These are phyloP conservation scores for Drosophila ezoana DNA, from an alignment of 2,888 invertebrate species.

Conservation along the genomic window DNA sequence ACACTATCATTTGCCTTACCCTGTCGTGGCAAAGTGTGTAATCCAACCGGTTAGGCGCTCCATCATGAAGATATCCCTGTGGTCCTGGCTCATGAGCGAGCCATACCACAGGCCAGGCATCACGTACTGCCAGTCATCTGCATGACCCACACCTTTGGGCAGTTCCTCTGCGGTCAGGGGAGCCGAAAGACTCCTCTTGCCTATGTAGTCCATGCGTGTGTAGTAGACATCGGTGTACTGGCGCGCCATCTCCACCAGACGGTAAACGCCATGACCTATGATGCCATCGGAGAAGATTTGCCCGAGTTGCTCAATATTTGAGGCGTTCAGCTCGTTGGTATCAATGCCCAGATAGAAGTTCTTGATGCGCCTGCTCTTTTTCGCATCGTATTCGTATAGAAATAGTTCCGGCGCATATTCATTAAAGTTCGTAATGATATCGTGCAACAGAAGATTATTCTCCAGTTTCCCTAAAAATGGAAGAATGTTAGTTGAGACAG, in stretches of 20 bases:
- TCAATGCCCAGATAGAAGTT: slow-evolving; percentile 55
- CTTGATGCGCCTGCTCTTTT: slow-evolving; percentile 44
- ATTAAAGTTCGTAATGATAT: slow-evolving; percentile 69
- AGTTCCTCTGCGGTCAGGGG: slow-evolving; percentile 84
- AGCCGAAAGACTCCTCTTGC: slow-evolving; percentile 86
- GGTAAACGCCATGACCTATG: slow-evolving; percentile 87
- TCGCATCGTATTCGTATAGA: slow-evolving; percentile 64
- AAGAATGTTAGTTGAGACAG: not conserved
- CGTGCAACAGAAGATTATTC: slow-evolving; percentile 67
- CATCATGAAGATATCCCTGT: slow-evolving; percentile 84
- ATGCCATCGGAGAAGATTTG: slow-evolving; percentile 87
- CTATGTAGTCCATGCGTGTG: slow-evolving; percentile 87
- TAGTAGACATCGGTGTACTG: slow-evolving; percentile 86
- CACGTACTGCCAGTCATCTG: slow-evolving; percentile 79
- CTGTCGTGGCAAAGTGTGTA: slow-evolving; percentile 82
- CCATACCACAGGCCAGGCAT: slow-evolving; percentile 69
- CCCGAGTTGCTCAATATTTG: slow-evolving; percentile 65
- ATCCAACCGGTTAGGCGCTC: slow-evolving; percentile 84
- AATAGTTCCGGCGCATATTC: slow-evolving; percentile 83
- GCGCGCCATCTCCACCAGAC: slow-evolving; percentile 86
- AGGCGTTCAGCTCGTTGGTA: not conserved
- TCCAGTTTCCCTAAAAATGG: slow-evolving; percentile 40
- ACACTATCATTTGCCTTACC: slow-evolving; percentile 54
- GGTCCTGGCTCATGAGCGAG: slow-evolving; percentile 68
- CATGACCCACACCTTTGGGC: slow-evolving; percentile 72